A percentile compares a stretch with the other conserved stretches of the same genome.
Conservation (phyloP, 2,113 vertebrate genomes). For the Bucco capensis region DNA sequence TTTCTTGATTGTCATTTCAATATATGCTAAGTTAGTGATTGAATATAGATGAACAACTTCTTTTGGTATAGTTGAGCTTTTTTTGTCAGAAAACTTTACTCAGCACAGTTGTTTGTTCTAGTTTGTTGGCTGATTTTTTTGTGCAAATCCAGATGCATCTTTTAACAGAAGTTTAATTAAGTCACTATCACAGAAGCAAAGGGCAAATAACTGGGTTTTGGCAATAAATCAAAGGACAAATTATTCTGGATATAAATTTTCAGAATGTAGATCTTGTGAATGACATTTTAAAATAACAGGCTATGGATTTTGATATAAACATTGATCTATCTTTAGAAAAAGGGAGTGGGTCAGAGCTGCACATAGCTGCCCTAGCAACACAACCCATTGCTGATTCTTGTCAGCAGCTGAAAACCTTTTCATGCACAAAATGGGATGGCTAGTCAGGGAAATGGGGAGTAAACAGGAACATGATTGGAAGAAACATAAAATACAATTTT, state of each 20-base stretch:
- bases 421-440: not conserved
- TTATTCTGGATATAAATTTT: not conserved
- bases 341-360: not conserved
- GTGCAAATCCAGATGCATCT: not conserved
- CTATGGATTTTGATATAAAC: not conserved
- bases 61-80: not conserved
- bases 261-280: not conserved
- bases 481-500: not conserved
- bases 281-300: not conserved
- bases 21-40: not conserved
- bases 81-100: not conserved
- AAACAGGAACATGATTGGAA: not conserved
- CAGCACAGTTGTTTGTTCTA: not conserved
- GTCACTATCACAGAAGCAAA: not conserved
- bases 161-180: not conserved
- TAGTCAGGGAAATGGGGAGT: not conserved
- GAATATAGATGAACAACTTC: not conserved
- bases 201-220: not conserved
- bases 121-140: not conserved
- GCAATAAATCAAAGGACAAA: not conserved
- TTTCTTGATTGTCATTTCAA: not conserved
- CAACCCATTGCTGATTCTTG: not conserved
- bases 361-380: not conserved
- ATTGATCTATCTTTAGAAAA: not conserved
- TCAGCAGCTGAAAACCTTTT: not conserved